phyloP scores from a whole-genome alignment of 2,113 vertebrate genomes.

The Myocastor coypus region DNA sequence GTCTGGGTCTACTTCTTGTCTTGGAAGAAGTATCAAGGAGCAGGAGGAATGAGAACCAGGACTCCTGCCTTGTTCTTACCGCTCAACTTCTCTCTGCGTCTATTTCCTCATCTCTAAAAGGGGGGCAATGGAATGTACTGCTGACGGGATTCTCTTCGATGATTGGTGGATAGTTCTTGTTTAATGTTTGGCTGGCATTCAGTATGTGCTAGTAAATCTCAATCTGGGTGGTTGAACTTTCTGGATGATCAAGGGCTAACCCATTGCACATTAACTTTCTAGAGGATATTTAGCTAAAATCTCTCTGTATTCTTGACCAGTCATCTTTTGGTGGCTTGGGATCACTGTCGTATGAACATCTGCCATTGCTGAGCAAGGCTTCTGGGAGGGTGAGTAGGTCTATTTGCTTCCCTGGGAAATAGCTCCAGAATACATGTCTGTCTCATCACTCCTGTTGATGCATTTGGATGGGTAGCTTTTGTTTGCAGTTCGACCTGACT shows the following conservation, averaged over 20 bases:
- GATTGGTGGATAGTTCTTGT: neutral
- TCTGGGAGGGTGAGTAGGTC: neutral
- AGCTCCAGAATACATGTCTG: neutral
- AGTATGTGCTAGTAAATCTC: neutral
- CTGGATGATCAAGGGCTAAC: neutral
- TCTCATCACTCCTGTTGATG: neutral
- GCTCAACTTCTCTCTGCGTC: neutral
- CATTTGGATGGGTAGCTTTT: conserved; percentile 26
- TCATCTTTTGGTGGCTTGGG: neutral
- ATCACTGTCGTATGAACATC: neutral
- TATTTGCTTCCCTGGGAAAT: neutral
- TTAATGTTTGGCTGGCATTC: neutral
- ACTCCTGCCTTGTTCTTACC: neutral
- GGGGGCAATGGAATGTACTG: neutral
- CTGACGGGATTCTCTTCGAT: neutral
- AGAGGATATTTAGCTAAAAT: neutral
- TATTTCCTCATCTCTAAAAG: neutral
- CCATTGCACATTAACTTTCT: neutral
- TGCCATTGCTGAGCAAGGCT: neutral
- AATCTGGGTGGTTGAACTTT: neutral
- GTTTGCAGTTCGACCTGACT: neutral
- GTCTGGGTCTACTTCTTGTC: neutral
- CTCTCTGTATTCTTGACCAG: conserved; percentile 1
- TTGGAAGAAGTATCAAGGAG: neutral
- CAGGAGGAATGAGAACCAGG: neutral